These are phyloP conservation scores for Sminthurinus aureus DNA, from an alignment of 2,888 invertebrate genomes.

Conservation along the genomic window DNA sequence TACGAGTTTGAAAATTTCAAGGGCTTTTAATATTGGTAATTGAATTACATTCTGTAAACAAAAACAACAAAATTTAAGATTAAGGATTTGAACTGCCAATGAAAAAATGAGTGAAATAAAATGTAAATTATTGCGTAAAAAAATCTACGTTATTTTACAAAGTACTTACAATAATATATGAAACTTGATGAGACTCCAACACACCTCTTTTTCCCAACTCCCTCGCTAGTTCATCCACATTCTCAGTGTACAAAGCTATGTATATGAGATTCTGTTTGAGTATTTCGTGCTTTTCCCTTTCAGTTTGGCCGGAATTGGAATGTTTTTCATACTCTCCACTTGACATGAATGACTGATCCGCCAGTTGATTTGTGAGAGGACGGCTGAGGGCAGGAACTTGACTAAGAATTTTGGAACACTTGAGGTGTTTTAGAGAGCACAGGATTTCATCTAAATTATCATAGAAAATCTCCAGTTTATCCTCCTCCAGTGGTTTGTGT, in stretches of 20 bases:
- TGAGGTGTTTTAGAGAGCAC: slow-evolving; percentile 9
- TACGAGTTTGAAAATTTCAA: slow-evolving; percentile 20
- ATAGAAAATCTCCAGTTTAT: slow-evolving; percentile 9
- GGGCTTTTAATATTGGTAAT: slow-evolving; percentile 5
- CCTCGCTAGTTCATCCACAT: slow-evolving; percentile 19
- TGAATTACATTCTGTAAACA: background rate
- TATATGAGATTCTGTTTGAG: slow-evolving; percentile 35
- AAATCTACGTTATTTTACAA: background rate
- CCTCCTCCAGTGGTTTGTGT: background rate
- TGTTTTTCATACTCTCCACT: background rate
- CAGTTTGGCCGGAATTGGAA: background rate
- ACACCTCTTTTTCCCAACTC: slow-evolving; percentile 14
- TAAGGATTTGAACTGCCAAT: too few relatives aligned
- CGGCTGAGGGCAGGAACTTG: slow-evolving; percentile 18
- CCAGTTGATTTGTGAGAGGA: slow-evolving; percentile 26
- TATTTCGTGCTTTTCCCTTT: slow-evolving; percentile 27
- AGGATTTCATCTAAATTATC: slow-evolving; percentile 27
- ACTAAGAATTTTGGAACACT: slow-evolving; percentile 10
- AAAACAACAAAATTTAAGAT: too few relatives aligned
- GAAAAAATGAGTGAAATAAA: too few relatives aligned
- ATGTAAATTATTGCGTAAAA: background rate
- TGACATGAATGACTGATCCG: slow-evolving; percentile 4
- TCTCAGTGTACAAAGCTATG: background rate
- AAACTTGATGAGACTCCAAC: background rate
- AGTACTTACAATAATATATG: slow-evolving; percentile 9